A percentile compares a stretch with the other conserved stretches of the same genome.
Evolutionary conservation across 2,888 invertebrate genomes (phyloP).

Genomic region (Pterostichus niger): DNA sequence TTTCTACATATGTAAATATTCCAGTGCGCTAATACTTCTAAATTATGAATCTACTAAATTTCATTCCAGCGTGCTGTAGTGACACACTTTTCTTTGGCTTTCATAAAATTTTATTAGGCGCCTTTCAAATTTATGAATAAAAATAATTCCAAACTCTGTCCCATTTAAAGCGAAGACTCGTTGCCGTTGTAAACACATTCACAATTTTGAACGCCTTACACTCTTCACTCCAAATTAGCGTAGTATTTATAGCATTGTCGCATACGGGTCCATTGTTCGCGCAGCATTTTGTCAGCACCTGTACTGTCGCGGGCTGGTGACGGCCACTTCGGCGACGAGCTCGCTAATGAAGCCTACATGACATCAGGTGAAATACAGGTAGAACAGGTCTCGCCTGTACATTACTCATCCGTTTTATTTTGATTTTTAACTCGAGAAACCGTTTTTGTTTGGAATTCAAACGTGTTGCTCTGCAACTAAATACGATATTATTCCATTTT

Average conservation of each 20-base stretch:
- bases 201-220: conserved; percentile 50
- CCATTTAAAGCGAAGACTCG: not conserved
- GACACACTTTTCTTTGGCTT: conserved; percentile 33
- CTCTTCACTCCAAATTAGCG: conserved; percentile 35
- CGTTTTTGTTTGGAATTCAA: conserved; percentile 27
- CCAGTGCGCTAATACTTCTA: conserved; percentile 5
- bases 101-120: conserved; percentile 26
- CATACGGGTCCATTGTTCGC: conserved; percentile 52
- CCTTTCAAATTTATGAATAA: conserved; percentile 6
- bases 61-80: conserved; percentile 2
- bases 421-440: conserved; percentile 72
- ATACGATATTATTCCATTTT: conserved; percentile 44
- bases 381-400: conserved; percentile 76
- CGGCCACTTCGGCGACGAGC: conserved; percentile 68
- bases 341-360: conserved; percentile 77
- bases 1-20: conserved; percentile 35
- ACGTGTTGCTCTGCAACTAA: conserved; percentile 22
- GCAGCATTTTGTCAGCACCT: conserved; percentile 61
- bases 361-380: conserved; percentile 77
- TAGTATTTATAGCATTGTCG: conserved; percentile 34
- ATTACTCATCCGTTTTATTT: conserved; percentile 78
- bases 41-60: conserved; percentile 23
- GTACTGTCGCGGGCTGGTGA: conserved; percentile 11
- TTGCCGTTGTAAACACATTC: conserved; percentile 19
- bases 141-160: not conserved